Percentiles rank a stretch among this genome's conserved stretches.
Conservation (phyloP, 1,140 invertebrate genomes). For the Leptestheria dahalacensis region DNA sequence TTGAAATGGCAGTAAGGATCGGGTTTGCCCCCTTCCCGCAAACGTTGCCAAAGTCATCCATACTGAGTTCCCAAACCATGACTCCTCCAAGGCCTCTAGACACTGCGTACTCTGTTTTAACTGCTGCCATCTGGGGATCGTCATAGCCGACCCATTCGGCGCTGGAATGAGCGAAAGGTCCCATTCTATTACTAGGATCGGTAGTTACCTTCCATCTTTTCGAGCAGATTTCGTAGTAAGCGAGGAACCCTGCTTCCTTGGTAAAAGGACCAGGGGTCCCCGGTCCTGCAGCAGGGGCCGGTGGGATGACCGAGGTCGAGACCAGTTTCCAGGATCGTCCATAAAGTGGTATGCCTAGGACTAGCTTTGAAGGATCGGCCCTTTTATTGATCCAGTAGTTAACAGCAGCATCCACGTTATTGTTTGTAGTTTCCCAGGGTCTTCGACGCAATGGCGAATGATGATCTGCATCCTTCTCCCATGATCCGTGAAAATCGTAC, state of each 20-base stretch:
- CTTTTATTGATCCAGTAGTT: slow-evolving; percentile 30
- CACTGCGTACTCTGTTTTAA: slow-evolving; percentile 19
- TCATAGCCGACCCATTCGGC: slow-evolving; percentile 21
- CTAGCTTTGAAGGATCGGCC: slow-evolving; percentile 25
- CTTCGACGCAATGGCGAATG: slow-evolving; percentile 22
- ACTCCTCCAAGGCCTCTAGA: slow-evolving; percentile 18
- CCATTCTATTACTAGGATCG: not conserved
- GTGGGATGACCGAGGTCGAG: slow-evolving; percentile 22
- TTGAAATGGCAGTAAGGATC: slow-evolving; percentile 21
- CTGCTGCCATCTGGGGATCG: slow-evolving; percentile 15
- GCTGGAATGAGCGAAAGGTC: slow-evolving; percentile 7
- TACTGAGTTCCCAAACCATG: slow-evolving; percentile 23
- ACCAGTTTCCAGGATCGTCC: slow-evolving; percentile 25
- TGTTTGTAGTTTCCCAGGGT: slow-evolving; percentile 10
- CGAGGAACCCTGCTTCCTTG: slow-evolving; percentile 16
- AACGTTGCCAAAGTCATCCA: slow-evolving; percentile 19
- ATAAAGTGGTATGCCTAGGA: slow-evolving; percentile 28
- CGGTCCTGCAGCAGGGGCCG: slow-evolving; percentile 25
- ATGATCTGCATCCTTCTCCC: slow-evolving; percentile 27
- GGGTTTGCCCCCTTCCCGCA: slow-evolving; percentile 25
- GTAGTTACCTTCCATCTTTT: slow-evolving; percentile 15
- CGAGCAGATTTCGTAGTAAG: slow-evolving; percentile 21
- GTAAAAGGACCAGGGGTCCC: slow-evolving; percentile 17
- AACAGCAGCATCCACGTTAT: slow-evolving; percentile 26
- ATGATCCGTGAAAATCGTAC: slow-evolving; percentile 33